Percentiles rank a stretch among this genome's conserved stretches.
Conservation (phyloP, 2,113 vertebrate genomes). For the Cephalopterus ornatus region DNA sequence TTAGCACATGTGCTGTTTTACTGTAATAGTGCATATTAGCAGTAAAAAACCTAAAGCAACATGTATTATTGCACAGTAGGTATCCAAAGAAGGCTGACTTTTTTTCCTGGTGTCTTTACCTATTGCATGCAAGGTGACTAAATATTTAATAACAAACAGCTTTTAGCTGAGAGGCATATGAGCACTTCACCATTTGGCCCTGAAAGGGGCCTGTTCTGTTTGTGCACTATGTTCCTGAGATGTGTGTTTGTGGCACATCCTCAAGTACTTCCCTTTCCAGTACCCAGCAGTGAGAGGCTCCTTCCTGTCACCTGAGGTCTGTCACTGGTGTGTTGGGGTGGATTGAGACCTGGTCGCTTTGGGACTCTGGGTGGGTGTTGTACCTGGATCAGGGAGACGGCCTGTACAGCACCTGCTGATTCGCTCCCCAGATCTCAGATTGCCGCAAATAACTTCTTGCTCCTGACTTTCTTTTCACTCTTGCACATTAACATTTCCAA, state of each 20-base stretch:
- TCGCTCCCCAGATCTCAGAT: background rate
- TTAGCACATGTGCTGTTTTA: background rate
- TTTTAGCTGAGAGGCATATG: fast-evolving
- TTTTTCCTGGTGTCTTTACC: background rate
- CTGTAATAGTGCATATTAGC: background rate
- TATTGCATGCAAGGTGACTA: background rate
- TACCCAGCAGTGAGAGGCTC: background rate
- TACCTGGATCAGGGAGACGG: background rate
- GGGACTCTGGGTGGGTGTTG: fast-evolving
- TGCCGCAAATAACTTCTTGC: background rate
- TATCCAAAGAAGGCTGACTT: background rate
- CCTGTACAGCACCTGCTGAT: background rate
- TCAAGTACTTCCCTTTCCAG: fast-evolving
- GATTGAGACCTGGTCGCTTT: background rate
- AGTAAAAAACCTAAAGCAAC: background rate
- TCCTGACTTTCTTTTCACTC: background rate
- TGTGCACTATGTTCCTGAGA: fast-evolving
- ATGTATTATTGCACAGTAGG: background rate
- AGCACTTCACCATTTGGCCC: background rate
- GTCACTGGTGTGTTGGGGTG: background rate
- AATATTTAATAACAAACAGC: background rate
- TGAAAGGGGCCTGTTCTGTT: background rate
- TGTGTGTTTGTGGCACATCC: background rate
- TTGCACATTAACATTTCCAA: background rate
- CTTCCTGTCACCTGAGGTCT: background rate